Evolutionary conservation across 2,888 invertebrate species (phyloP), one percentile per base, ranked within the genome.

Genomic region (Cataglyphis altisquamis): DNA sequence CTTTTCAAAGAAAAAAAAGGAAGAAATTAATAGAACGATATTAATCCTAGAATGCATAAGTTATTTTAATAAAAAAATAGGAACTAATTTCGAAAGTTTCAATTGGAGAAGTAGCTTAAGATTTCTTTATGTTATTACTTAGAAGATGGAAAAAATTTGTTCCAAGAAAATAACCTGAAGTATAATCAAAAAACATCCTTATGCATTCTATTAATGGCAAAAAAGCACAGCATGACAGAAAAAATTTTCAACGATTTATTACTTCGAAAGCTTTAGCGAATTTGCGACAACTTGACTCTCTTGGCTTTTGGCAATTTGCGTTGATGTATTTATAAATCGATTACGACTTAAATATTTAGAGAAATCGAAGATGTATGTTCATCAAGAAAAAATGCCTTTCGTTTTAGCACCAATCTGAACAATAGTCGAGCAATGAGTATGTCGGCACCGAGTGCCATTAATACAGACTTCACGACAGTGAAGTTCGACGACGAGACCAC

Each of bases 391-490:
- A 73, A 77, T 82, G 3, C 60, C 68, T 87, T 86, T 41, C 64
- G 87, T 94, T 94, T 77, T 94, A 96, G 96, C 92, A 96, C 96
- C 90, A 97, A 97, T 93, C 95, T 98, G 94, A 96, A 97, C 92
- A 96, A 97, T 6, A 96, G 97, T 29, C 96, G 97, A 93, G 96
- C 97, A 1, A 95, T 98, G 93, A 98, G 98, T 89, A 97, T 97
- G 95, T 98, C 98, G 0, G 98, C 98, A 0, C 98, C 98, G 0
- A 97, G 98, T 82, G 98, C 98, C 68, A 98, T 98, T 91, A 97
- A 97, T 93, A 95, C 97, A 87, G 97, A 97, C 72, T 96, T 96
- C 91, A 95, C 96, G 1, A 96, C 97, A 0, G 97, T 97, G 1
- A 97, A 97, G 94, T 97, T 97, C 91, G 97, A 96, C 86, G 96